These are phyloP conservation scores for Dysdera silvatica DNA, from an alignment of 1,140 invertebrate genomes.

Conservation along the genomic window DNA sequence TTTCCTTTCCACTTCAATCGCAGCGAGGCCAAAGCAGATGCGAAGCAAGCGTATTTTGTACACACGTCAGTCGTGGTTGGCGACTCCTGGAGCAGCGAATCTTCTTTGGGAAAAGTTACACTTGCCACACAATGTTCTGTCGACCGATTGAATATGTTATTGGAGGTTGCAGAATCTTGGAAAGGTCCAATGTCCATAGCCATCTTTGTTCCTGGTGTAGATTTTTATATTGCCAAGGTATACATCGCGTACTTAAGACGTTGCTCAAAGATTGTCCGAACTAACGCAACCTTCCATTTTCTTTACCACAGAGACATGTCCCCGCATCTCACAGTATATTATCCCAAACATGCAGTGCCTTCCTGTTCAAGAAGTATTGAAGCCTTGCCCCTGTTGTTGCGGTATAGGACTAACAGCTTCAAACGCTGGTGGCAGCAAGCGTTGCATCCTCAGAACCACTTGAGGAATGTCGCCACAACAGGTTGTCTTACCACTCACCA, in stretches of 20 bases:
- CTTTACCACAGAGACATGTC: slow-evolving; percentile 52
- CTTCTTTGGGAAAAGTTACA: slow-evolving; percentile 50
- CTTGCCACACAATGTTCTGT: slow-evolving; percentile 75
- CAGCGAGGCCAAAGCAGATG: slow-evolving; percentile 18
- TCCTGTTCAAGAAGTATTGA: slow-evolving; percentile 11
- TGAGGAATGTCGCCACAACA: slow-evolving; percentile 42
- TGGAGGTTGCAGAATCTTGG: slow-evolving; percentile 68
- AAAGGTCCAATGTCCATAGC: slow-evolving; percentile 75
- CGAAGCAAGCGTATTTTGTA: slow-evolving; percentile 17
- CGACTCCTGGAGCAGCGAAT: slow-evolving; percentile 12
- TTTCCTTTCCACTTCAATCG: slow-evolving; percentile 21
- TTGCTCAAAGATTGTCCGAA: slow-evolving; percentile 62
- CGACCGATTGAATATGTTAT: slow-evolving; percentile 65
- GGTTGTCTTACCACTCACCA: slow-evolving; percentile 37
- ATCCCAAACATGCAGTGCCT: slow-evolving; percentile 12
- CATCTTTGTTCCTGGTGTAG: slow-evolving; percentile 63
- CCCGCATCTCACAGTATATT: slow-evolving; percentile 29
- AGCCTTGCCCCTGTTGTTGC: slow-evolving; percentile 9
- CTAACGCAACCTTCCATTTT: slow-evolving; percentile 63
- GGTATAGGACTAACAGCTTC: slow-evolving; percentile 16
- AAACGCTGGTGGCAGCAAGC: slow-evolving; percentile 28
- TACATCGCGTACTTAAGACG: slow-evolving; percentile 64
- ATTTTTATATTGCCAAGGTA: slow-evolving; percentile 40
- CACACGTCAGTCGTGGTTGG: slow-evolving; percentile 30
- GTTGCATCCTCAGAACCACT: slow-evolving; percentile 45